These are phyloP conservation scores for Limnephilus rhombicus DNA, from an alignment of 2,888 invertebrate species.

Conservation along the genomic window DNA sequence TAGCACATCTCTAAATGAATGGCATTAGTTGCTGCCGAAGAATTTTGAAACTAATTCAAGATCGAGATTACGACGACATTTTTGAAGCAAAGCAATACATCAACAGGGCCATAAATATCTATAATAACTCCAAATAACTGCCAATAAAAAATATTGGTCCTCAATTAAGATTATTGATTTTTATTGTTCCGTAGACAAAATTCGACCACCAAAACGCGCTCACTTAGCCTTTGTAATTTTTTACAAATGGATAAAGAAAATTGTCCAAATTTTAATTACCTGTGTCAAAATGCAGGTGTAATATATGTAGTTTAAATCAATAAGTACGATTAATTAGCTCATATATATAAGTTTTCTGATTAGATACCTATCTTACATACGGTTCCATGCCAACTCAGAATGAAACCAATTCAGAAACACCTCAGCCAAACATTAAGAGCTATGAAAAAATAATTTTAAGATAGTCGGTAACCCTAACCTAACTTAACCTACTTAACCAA, in stretches of 20 bases:
- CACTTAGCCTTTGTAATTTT: neutral
- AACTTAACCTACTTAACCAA: too few species aligned
- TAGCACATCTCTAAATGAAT: conserved; percentile 28
- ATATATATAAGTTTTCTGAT: neutral
- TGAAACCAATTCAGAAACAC: too few species aligned
- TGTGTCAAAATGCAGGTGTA: too few species aligned
- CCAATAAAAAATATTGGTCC: neutral
- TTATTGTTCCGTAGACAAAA: neutral
- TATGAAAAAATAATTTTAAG: too few species aligned
- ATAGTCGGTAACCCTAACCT: too few species aligned
- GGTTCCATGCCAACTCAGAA: too few species aligned
- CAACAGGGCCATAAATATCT: neutral
- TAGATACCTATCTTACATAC: neutral
- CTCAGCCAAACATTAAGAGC: too few species aligned
- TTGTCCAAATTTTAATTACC: too few species aligned
- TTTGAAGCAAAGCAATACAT: neutral
- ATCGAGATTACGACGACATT: neutral
- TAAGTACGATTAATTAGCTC: too few species aligned
- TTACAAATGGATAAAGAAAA: too few species aligned
- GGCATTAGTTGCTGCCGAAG: neutral
- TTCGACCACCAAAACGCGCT: neutral
- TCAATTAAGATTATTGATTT: neutral
- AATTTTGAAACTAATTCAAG: conserved; percentile 1
- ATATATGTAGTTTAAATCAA: too few species aligned
- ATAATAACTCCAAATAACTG: neutral